Conservation (phyloP, 2,113 vertebrate genomes). For the Sinocyclocheilus anshuiensis region DNA sequence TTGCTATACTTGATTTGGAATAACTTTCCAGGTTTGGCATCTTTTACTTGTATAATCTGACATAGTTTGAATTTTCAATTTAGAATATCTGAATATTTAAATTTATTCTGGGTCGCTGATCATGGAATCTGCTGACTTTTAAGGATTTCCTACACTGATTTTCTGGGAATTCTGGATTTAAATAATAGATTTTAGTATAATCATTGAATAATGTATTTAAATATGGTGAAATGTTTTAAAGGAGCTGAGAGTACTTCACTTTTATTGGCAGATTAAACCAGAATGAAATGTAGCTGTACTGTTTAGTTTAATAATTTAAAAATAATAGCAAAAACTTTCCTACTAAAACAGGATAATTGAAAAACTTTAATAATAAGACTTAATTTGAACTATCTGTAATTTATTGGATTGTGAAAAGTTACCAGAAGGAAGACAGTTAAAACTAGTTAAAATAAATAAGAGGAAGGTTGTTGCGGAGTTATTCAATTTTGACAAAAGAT, state of each 20-base stretch:
- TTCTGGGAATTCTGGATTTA: background rate
- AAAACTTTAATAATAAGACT: background rate
- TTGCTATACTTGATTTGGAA: no score
- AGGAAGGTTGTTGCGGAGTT: no score
- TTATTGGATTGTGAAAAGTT: background rate
- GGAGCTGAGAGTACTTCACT: background rate
- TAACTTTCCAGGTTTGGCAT: background rate
- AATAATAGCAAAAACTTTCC: background rate
- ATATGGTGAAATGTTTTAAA: background rate
- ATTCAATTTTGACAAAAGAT: no score
- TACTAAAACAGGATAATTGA: no score
- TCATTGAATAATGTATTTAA: background rate
- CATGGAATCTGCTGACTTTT: background rate
- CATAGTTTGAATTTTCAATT: no score
- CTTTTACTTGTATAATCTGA: background rate
- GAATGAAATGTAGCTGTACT: background rate
- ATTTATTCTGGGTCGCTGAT: background rate
- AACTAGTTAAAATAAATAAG: no score
- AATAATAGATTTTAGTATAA: background rate
- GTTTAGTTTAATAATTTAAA: background rate
- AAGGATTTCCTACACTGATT: background rate
- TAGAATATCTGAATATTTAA: background rate
- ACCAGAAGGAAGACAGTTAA: no score
- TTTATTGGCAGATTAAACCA: background rate
- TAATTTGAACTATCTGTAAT: background rate